Base-by-base conservation (phyloP, 2,888 invertebrate species). In the Laspeyria flexula region DNA sequence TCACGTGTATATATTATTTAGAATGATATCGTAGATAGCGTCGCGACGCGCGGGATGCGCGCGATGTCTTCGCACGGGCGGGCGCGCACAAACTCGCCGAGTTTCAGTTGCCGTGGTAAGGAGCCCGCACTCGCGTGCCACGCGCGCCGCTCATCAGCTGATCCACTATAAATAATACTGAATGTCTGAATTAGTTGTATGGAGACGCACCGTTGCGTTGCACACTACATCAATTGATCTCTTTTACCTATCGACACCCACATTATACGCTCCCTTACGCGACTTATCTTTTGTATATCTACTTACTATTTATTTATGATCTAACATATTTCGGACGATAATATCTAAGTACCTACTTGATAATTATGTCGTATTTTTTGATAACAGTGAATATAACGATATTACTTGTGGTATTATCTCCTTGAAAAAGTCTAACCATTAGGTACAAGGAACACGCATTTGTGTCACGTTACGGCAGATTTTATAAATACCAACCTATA, bases 101-200 rank as follows among this genome's bases (percentile, higher is more conserved):
- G 58, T 59, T 43, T 48, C 43, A 48, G 44, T 30, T 25, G 18
- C 61, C 46, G 40, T 42, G 48, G 2, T 18, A n/a, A n/a, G n/a
- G n/a, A 21, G 25, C 25, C 7, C 4, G 9, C 25, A 7, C 7
- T 25, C 25, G 55, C 29, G 37, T 25, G 52, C 52, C 52, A 53
- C 55, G 35, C 62, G 67, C 62, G 60, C 63, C 64, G 48, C 62
- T 65, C 65, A 75, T 80, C 89, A 90, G 92, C 91, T 88, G 92
- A 89, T 89, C 77, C 78, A 86, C 91, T 91, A 91, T 90, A 89
- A 90, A 92, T 91, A 91, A 89, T 90, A 83, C 77, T 75, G 81
- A 85, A 87, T 85, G 90, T 83, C 77, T 75, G 81, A 85, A 87
- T 85, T 78, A 83, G 81, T 80, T 76, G 79, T 76, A 84, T 87